These are phyloP conservation scores for Ephestia elutella DNA, from an alignment of 1,140 invertebrate genomes.

Conservation along the genomic window DNA sequence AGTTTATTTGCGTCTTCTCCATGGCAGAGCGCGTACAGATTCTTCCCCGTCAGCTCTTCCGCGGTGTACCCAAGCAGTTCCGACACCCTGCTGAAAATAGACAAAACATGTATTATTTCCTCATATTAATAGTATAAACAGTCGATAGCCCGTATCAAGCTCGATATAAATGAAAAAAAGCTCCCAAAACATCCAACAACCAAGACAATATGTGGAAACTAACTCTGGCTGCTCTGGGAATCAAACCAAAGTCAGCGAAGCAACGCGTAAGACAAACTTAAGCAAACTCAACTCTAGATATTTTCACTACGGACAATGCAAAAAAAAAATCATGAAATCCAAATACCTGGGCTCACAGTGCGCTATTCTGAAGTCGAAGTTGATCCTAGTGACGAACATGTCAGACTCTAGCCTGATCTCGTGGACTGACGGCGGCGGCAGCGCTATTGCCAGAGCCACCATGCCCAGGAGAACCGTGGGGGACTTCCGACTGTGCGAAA, in stretches of 20 bases:
- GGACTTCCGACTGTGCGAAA: conserved; percentile 90
- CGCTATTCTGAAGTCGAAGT: conserved; percentile 96
- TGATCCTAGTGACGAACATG: conserved; percentile 97
- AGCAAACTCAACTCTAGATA: too few species aligned
- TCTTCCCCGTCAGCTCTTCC: conserved; percentile 95
- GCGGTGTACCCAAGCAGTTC: conserved; percentile 94
- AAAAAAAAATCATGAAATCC: background rate
- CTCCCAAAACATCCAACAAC: too few species aligned
- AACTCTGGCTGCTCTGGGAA: too few species aligned
- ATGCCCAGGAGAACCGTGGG: conserved; percentile 91
- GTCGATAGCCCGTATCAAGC: too few species aligned
- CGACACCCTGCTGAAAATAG: conserved; percentile 81
- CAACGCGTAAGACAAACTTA: too few species aligned
- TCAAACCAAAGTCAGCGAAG: too few species aligned
- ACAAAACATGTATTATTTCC: conserved; percentile 1
- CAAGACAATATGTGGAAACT: too few species aligned
- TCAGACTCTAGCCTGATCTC: conserved; percentile 96
- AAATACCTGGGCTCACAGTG: conserved; percentile 95
- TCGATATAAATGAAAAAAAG: too few species aligned
- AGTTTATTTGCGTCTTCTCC: conserved; percentile 95
- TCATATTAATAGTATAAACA: too few species aligned
- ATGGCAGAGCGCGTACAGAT: conserved; percentile 94
- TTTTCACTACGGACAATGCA: too few species aligned
- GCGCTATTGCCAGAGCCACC: conserved; percentile 94
- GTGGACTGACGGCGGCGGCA: conserved; percentile 96